Base-by-base conservation (phyloP, 2,888 invertebrate species). In the Linyphia triangularis region DNA sequence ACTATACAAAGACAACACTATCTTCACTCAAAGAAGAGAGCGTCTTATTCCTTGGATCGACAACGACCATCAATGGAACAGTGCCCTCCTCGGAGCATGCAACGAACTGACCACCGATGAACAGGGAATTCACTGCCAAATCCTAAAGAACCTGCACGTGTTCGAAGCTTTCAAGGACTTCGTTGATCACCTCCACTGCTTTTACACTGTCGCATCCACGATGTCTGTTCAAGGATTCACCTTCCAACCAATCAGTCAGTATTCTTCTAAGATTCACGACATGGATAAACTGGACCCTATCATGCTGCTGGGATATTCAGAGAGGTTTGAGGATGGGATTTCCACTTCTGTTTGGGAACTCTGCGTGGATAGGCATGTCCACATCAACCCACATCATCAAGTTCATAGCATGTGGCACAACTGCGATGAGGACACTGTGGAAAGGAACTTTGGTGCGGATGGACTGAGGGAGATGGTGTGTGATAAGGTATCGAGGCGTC, bases 231-330 rank as follows among this genome's bases (percentile, higher is more conserved):
- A 51, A 30, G 79, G 79, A 2, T 19, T 51, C 16, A 10, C 28
- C 1, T 79, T 85, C 22, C 65, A 40, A 6, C 61, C 85, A 6
- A 0, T 85, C 3, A 79, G 72, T 19, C 84, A 84, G 40, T 19
- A 69, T 57, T 77, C 84, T 2, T 69, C 79, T 22, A 40, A 26
- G 13, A 28, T 89, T 5, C 89, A 89, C 26, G 89, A 89, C 63
- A 75, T 89, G n/a, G 89, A 89, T 61, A 89, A 89, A 43, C 24
- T 89, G 13, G 81, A 89, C 26, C 89, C 89, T 0, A 28, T 89
- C 0, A 89, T 89, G 89, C 24, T 89, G 16, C 77, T 79, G 6
- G 81, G 81, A 6, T 89, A 85, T 67, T 72, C 89, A 2, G 85
- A 89, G 24, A 79, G 73, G 9, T 89, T 89, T 16, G 82, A 81